Percentiles rank a stretch among this genome's conserved stretches.
phyloP scores from a whole-genome alignment of 2,797 vertebrate genomes.

The Clamator glandarius region DNA sequence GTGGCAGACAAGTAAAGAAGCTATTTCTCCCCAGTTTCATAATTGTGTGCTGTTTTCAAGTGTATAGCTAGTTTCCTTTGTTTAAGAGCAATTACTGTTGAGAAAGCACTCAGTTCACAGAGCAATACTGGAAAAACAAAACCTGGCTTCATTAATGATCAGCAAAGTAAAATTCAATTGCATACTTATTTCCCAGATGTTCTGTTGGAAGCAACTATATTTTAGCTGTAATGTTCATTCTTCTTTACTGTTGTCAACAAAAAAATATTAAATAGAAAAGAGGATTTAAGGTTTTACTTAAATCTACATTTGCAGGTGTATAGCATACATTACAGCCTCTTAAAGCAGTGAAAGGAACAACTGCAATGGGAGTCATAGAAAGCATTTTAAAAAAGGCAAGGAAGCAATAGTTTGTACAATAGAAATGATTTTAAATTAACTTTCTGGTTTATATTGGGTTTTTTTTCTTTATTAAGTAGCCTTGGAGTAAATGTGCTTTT shows the following conservation, averaged over 20 bases:
- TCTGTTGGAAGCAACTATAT: not conserved
- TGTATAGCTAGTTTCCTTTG: not conserved
- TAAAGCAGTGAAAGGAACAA: not conserved
- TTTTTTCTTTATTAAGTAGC: not conserved
- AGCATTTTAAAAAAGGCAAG: not conserved
- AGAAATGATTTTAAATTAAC: not conserved
- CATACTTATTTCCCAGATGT: not conserved
- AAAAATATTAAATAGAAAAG: not conserved
- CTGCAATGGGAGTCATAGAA: not conserved
- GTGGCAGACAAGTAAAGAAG: not conserved
- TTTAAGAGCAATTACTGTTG: constrained; percentile 13
- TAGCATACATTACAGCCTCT: not conserved
- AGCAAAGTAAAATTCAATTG: not conserved
- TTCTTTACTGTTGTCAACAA: not conserved
- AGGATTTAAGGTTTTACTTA: not conserved
- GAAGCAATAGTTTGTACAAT: not conserved
- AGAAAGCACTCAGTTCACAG: not conserved
- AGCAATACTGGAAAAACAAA: constrained; percentile 14
- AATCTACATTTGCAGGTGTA: not conserved
- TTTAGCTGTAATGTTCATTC: not conserved
- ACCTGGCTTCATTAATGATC: not conserved
- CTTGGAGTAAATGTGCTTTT: not conserved
- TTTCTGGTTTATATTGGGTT: not conserved
- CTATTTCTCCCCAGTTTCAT: not conserved
- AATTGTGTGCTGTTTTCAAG: not conserved